Conservation (phyloP, 2,113 vertebrate genomes). For the Leucosticte australis region DNA sequence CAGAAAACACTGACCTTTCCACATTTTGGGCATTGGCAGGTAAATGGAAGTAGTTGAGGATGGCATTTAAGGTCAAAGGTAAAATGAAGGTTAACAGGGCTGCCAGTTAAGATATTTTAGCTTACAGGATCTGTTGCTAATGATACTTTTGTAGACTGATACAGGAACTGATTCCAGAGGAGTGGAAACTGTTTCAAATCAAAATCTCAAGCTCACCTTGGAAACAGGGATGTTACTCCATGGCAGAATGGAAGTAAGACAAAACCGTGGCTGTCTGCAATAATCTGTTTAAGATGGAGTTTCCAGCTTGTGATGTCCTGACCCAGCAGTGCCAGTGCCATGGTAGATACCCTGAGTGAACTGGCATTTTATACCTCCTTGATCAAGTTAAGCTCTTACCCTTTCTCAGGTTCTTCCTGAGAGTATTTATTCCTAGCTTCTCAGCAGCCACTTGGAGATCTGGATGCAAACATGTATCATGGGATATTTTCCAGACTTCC, state of each 20-base stretch:
- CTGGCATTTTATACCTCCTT: background rate
- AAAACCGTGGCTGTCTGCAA: background rate
- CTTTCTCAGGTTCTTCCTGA: background rate
- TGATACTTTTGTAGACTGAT: background rate
- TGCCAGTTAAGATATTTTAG: background rate
- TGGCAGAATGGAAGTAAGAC: background rate
- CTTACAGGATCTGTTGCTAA: background rate
- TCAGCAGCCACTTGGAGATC: background rate
- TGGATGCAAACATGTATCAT: background rate
- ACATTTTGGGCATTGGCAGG: background rate
- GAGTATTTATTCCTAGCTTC: background rate
- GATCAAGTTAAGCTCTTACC: background rate
- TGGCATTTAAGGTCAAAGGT: background rate
- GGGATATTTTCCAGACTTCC: background rate
- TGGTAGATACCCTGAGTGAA: background rate
- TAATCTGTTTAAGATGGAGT: background rate
- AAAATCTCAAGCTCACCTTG: background rate
- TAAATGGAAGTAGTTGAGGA: background rate
- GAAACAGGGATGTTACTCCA: background rate
- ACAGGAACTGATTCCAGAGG: background rate
- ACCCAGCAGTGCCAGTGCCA: background rate
- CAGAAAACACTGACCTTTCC: background rate
- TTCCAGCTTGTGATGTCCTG: accelerated
- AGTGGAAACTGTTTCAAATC: background rate
- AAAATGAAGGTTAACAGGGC: background rate